Evolutionary conservation across 2,888 invertebrate species (phyloP).

Genomic region (Coelinius sp.): DNA sequence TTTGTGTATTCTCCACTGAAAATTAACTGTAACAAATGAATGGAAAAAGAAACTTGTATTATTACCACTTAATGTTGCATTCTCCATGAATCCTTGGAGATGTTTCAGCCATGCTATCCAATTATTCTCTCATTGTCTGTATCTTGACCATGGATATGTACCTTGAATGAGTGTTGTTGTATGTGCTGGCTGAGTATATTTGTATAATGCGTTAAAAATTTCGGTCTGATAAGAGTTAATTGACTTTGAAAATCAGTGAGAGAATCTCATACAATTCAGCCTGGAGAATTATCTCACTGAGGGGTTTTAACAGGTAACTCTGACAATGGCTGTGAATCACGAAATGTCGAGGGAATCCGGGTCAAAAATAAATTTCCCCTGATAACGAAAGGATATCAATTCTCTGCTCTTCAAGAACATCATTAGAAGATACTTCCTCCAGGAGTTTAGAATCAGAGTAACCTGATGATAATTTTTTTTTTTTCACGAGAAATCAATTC

Average conservation of each 20-base stretch:
- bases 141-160: slow-evolving; percentile 62
- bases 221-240: background rate
- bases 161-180: slow-evolving; percentile 70
- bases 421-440: background rate
- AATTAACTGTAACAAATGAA: slow-evolving; percentile 85
- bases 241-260: background rate
- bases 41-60: background rate
- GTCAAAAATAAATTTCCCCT: background rate
- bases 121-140: background rate
- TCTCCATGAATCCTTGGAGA: background rate
- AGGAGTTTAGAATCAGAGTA: background rate
- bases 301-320: slow-evolving; percentile 21
- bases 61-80: background rate
- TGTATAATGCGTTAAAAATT: slow-evolving; percentile 48
- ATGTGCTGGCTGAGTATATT: slow-evolving; percentile 70
- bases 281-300: slow-evolving; percentile 28
- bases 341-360: slow-evolving; percentile 53
- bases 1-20: slow-evolving; percentile 99
- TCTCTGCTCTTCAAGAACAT: background rate
- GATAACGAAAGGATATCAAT: background rate
- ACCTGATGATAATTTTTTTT: background rate
- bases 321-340: slow-evolving; percentile 50
- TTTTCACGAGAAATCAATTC: background rate
- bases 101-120: background rate
- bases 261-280: background rate